Conservation (phyloP, 2,113 vertebrate species). For the Egretta garzetta region DNA sequence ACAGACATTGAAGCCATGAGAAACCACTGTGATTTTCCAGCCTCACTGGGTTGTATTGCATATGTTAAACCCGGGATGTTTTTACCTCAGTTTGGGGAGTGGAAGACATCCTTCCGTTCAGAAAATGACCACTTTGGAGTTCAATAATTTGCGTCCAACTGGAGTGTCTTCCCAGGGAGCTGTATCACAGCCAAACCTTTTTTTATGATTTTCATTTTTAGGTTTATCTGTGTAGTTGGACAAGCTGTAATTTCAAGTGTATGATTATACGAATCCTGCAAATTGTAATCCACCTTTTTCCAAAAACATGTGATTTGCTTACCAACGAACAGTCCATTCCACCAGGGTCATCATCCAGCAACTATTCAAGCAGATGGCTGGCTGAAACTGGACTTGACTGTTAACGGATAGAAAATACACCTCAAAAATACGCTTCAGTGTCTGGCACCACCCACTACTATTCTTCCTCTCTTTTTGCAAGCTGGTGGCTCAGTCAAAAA, state of each 20-base stretch:
- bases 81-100: background rate
- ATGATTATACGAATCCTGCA: background rate
- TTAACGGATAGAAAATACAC: accelerated
- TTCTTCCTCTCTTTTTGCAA: background rate
- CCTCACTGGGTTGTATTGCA: background rate
- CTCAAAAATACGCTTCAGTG: background rate
- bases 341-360: background rate
- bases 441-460: background rate
- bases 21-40: background rate
- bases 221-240: background rate
- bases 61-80: background rate
- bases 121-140: background rate
- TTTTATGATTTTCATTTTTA: background rate
- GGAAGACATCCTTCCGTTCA: background rate
- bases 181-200: background rate
- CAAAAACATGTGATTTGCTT: background rate
- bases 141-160: background rate
- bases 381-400: background rate
- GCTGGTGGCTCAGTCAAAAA: background rate
- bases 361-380: background rate
- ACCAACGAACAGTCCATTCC: background rate
- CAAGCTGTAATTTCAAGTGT: background rate
- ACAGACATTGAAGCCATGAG: accelerated
- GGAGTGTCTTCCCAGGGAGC: background rate
- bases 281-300: background rate